Evolutionary conservation across 2,797 vertebrate species (phyloP).

Genomic region (Oryzias sinensis): DNA sequence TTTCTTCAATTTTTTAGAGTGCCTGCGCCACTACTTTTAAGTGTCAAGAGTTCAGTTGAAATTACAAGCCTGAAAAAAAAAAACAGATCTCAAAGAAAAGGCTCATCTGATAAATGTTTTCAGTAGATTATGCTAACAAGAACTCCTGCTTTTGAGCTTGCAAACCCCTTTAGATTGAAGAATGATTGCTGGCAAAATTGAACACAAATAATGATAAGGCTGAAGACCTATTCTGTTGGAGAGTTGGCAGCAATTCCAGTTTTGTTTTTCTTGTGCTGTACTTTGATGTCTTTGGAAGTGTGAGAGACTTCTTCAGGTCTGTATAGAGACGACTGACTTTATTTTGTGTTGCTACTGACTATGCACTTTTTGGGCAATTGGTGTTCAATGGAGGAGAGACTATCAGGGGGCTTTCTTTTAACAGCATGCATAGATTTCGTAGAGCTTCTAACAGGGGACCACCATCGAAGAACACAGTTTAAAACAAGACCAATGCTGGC

Average conservation of each 20-base stretch:
- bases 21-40: constrained; percentile 37
- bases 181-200: constrained; percentile 60
- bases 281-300: constrained; percentile 57
- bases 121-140: constrained; percentile 60
- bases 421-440: constrained; percentile 12
- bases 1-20: constrained; percentile 40
- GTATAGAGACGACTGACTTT: constrained; percentile 29
- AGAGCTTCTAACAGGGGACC: constrained; percentile 22
- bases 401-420: constrained; percentile 29
- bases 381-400: constrained; percentile 40
- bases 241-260: constrained; percentile 38
- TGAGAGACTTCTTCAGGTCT: constrained; percentile 44
- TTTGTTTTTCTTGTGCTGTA: constrained; percentile 34
- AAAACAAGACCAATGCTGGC: constrained; percentile 9
- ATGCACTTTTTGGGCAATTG: constrained; percentile 52
- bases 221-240: constrained; percentile 34
- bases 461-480: constrained; percentile 6
- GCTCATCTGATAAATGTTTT: constrained; percentile 50
- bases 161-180: constrained; percentile 62
- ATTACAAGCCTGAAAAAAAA: constrained; percentile 62
- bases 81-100: constrained; percentile 46
- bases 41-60: constrained; percentile 65
- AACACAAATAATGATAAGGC: constrained; percentile 60
- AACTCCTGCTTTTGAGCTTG: constrained; percentile 56
- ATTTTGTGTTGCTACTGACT: constrained; percentile 58